Conservation (phyloP, 2,888 invertebrate species). For the Eubasilissa splendida region DNA sequence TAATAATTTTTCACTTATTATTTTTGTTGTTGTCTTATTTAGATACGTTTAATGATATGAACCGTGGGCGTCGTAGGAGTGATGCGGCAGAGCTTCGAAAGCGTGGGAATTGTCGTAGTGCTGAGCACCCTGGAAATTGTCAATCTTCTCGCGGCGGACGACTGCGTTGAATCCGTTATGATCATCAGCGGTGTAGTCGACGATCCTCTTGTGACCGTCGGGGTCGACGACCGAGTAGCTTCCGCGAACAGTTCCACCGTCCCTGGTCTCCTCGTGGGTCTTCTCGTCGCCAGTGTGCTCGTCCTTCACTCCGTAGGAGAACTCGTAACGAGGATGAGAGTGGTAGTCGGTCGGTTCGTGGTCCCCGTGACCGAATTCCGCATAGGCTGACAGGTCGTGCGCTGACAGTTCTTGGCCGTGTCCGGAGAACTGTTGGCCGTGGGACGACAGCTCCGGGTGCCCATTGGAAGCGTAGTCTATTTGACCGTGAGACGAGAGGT, state of each 20-base stretch:
- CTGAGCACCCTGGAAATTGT: conserved; percentile 37
- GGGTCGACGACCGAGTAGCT: conserved; percentile 54
- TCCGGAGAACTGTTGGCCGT: conserved; percentile 8
- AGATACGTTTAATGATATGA: conserved; percentile 42
- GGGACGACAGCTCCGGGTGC: conserved; percentile 26
- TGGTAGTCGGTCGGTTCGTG: conserved; percentile 54
- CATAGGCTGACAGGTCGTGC: conserved; percentile 43
- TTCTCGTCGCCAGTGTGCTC: conserved; percentile 57
- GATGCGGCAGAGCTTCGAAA: not conserved
- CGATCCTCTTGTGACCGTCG: conserved; percentile 57
- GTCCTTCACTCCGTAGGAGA: conserved; percentile 57
- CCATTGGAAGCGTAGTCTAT: conserved; percentile 38
- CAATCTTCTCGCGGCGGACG: conserved; percentile 53
- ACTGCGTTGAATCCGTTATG: conserved; percentile 56
- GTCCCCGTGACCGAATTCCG: conserved; percentile 54
- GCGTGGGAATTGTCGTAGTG: conserved; percentile 1
- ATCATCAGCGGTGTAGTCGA: conserved; percentile 56
- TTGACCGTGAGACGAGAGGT: conserved; percentile 28
- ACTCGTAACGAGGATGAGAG: conserved; percentile 56
- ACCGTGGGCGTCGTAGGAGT: conserved; percentile 41
- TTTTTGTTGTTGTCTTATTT: too few relatives aligned
- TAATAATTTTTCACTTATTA: too few relatives aligned
- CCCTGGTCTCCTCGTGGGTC: conserved; percentile 53
- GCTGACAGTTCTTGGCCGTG: conserved; percentile 24
- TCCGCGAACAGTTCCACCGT: conserved; percentile 54